A percentile compares a stretch with the other conserved stretches of the same genome.
Evolutionary conservation across 2,888 invertebrate genomes (phyloP).

Genomic region (Eudemis profundana): DNA sequence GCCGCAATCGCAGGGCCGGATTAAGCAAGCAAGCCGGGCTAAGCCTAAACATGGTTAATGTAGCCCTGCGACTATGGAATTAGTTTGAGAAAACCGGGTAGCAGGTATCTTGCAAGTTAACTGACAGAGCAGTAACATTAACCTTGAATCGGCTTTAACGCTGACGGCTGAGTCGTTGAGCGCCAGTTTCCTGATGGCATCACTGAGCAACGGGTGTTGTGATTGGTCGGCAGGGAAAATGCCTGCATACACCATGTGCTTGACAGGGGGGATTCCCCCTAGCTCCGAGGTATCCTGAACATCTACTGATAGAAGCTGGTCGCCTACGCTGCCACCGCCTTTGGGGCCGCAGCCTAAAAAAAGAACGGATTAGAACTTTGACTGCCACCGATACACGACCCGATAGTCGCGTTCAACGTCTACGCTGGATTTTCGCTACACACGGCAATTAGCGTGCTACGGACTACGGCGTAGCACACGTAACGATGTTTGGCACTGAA

Average conservation of each 20-base stretch:
- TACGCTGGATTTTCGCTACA: too few relatives aligned
- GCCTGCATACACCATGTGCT: slow-evolving; percentile 82
- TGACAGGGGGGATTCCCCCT: slow-evolving; percentile 62
- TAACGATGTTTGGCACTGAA: too few relatives aligned
- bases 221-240: slow-evolving; percentile 97
- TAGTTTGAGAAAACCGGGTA: too few relatives aligned
- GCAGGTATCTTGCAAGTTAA: too few relatives aligned
- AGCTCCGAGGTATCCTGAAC: slow-evolving; percentile 55
- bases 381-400: too few relatives aligned
- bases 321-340: slow-evolving; percentile 78
- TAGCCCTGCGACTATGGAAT: too few relatives aligned
- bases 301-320: slow-evolving; percentile 70
- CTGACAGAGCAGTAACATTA: slow-evolving; percentile 48
- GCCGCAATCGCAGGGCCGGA: too few relatives aligned
- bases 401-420: too few relatives aligned
- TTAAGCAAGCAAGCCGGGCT: too few relatives aligned
- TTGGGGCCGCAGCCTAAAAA: slow-evolving; percentile 75
- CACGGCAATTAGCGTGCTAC: too few relatives aligned
- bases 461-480: too few relatives aligned
- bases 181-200: slow-evolving; percentile 95
- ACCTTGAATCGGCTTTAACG: slow-evolving; percentile 93
- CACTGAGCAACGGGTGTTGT: slow-evolving; percentile 89
- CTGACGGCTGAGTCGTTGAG: slow-evolving; percentile 97
- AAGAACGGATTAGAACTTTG: neutral
- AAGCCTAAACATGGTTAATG: too few relatives aligned